Evolutionary conservation across 2,797 vertebrate species (phyloP).

Genomic region (Garrulus glandarius): DNA sequence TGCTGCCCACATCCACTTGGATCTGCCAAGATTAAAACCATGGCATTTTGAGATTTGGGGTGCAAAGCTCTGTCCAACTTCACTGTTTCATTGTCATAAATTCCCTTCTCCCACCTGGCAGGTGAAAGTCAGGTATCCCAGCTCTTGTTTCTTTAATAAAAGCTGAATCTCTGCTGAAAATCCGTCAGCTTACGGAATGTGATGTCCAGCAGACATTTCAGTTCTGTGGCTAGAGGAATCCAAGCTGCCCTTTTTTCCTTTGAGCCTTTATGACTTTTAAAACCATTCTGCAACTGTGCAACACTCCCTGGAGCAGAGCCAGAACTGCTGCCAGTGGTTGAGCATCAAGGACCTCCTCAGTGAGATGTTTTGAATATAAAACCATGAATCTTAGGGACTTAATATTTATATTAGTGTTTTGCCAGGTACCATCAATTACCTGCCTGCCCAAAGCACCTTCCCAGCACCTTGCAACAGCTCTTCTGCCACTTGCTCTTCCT

Average conservation of each 20-base stretch:
- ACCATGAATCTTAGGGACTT: background rate
- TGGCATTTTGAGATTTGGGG: background rate
- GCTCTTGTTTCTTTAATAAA: background rate
- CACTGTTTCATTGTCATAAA: background rate
- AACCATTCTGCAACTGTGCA: background rate
- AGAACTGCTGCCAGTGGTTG: background rate
- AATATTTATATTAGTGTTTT: background rate
- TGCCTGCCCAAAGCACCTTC: background rate
- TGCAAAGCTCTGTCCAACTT: background rate
- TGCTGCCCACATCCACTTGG: background rate
- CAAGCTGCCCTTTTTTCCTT: background rate
- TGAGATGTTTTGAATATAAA: background rate
- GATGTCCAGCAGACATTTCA: background rate
- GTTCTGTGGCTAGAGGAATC: background rate
- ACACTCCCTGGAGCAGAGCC: background rate
- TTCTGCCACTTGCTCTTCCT: background rate
- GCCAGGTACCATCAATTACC: background rate
- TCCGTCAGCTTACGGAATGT: background rate
- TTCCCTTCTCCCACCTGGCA: background rate
- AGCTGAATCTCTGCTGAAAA: background rate
- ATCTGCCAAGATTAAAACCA: background rate
- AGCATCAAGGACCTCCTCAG: background rate
- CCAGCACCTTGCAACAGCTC: background rate
- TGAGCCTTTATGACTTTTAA: background rate
- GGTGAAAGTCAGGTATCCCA: background rate